phyloP scores from a whole-genome alignment of 1,140 invertebrate species.

The Drosophila grimshawi region DNA sequence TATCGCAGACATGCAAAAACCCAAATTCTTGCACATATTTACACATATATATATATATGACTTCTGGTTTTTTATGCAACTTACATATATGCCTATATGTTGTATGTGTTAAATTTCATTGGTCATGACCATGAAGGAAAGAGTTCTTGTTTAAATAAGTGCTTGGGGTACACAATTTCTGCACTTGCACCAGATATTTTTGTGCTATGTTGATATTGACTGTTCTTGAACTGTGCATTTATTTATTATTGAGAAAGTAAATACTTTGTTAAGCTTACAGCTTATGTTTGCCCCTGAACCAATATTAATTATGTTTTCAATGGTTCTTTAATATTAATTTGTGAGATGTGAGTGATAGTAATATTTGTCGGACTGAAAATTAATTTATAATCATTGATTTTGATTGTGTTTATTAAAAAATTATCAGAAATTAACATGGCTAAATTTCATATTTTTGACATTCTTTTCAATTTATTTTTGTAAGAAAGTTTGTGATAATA shows the following conservation, averaged over 20 bases:
- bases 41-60: neutral
- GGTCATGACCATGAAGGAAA: neutral
- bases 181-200: neutral
- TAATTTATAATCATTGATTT: no score
- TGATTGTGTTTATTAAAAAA: no score
- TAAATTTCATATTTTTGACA: no score
- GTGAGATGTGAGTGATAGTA: no score
- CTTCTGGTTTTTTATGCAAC: neutral
- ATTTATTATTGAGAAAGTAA: neutral
- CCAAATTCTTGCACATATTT: constrained; percentile 10
- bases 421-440: no score
- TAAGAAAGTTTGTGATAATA: no score
- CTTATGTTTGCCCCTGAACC: neutral
- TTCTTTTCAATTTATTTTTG: no score
- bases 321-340: neutral
- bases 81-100: neutral
- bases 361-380: no score
- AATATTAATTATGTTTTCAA: neutral
- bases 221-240: neutral
- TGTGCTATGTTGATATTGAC: neutral
- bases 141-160: neutral
- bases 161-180: neutral
- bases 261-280: no score
- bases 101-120: constrained; percentile 7
- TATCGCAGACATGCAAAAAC: neutral